phyloP scores from a whole-genome alignment of 2,888 invertebrate species.

The Cordilura impudica region DNA sequence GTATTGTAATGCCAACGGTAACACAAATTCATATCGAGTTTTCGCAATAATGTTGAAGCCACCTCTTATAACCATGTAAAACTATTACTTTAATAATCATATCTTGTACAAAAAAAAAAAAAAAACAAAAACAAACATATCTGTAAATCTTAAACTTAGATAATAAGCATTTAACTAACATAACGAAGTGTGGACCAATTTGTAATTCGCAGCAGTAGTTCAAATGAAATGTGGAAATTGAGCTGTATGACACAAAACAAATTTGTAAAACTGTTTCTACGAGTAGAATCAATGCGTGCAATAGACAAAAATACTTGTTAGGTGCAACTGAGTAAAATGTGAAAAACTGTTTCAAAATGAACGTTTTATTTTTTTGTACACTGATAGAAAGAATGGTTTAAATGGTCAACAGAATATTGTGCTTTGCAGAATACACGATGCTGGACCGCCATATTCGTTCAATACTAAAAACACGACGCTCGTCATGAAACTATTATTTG shows the following conservation, averaged over 20 bases:
- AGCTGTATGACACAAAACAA: slow-evolving; percentile 22
- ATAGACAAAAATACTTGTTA: slow-evolving; percentile 2
- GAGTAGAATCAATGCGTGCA: slow-evolving; percentile 8
- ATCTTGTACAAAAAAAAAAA: slow-evolving; percentile 5
- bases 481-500: too few species aligned
- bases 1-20: not conserved
- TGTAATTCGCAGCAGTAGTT: slow-evolving; percentile 35
- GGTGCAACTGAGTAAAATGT: too few species aligned
- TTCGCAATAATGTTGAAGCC: slow-evolving; percentile 21
- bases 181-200: slow-evolving; percentile 31
- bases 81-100: slow-evolving; percentile 40
- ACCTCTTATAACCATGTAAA: not conserved
- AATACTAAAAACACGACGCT: too few species aligned
- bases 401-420: too few species aligned
- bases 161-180: slow-evolving; percentile 30
- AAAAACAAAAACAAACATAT: slow-evolving; percentile 2
- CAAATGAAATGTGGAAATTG: slow-evolving; percentile 5
- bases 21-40: slow-evolving; percentile 25
- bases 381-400: too few species aligned
- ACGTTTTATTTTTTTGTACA: too few species aligned
- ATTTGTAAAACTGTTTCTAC: not conserved
- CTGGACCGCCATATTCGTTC: too few species aligned
- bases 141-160: slow-evolving; percentile 3
- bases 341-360: too few species aligned
- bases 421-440: too few species aligned